Conservation (phyloP, 2,888 invertebrate species). For the Sicus ferrugineus region DNA sequence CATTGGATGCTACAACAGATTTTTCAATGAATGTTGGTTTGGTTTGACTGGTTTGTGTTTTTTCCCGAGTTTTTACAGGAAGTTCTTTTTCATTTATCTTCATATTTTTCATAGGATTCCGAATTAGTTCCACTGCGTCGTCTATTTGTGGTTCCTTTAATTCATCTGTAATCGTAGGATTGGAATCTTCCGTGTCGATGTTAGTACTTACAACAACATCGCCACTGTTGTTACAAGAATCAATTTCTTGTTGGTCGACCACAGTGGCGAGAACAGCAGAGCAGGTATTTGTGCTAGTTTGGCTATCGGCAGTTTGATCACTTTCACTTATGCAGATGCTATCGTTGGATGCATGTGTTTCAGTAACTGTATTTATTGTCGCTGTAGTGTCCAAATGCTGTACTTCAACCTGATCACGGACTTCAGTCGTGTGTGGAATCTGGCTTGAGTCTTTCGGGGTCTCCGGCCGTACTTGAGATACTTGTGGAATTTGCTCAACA, state of each 20-base stretch:
- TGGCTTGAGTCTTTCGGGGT: conserved; percentile 13
- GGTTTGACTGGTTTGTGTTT: not conserved
- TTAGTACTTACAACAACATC: not conserved
- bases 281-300: conserved; percentile 27
- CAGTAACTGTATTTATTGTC: conserved; percentile 17
- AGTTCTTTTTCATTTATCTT: conserved; percentile 19
- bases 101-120: conserved; percentile 7
- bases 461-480: conserved; percentile 26
- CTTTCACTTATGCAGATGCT: conserved; percentile 13
- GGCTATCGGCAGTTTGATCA: conserved; percentile 15
- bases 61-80: not conserved
- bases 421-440: conserved; percentile 6
- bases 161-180: not conserved
- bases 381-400: conserved; percentile 16
- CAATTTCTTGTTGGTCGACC: not conserved
- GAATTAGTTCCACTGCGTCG: conserved; percentile 19
- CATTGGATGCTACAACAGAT: not conserved
- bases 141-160: conserved; percentile 31
- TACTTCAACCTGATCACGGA: not conserved
- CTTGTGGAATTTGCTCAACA: conserved; percentile 4
- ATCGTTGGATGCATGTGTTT: conserved; percentile 33
- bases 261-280: conserved; percentile 29
- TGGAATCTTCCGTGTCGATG: not conserved
- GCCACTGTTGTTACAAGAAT: conserved; percentile 1
- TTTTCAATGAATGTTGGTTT: not conserved